phyloP scores from a whole-genome alignment of 2,888 invertebrate genomes.

The Yponomeuta sedellus region DNA sequence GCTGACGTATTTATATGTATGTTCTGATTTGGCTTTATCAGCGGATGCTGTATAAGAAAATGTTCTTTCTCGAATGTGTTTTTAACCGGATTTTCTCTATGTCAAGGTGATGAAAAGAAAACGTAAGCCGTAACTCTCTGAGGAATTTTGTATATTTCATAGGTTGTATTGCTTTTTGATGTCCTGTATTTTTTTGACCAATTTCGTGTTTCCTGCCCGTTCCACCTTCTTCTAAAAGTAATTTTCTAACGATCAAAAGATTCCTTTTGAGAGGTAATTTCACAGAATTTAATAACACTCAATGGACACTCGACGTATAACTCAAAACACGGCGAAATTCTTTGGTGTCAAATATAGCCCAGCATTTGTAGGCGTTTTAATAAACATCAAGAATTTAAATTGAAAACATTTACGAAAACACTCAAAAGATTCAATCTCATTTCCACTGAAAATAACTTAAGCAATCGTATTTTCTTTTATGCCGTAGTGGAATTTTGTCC shows the following conservation, averaged over 20 bases:
- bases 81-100: no score
- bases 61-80: no score
- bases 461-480: neutral
- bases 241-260: neutral
- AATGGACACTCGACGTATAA: neutral
- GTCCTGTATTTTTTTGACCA: no score
- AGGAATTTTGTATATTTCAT: no score
- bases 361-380: neutral
- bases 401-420: neutral
- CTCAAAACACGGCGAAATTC: neutral
- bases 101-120: no score
- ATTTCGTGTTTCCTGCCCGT: no score
- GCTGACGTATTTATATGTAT: neutral
- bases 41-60: no score
- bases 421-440: slow-evolving; percentile 6
- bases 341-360: neutral
- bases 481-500: neutral
- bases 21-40: neutral
- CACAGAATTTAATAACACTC: neutral
- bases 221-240: no score
- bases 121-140: no score
- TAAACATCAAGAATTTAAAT: slow-evolving; percentile 4
- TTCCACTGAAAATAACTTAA: neutral
- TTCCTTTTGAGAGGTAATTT: neutral
- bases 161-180: no score